A percentile compares a stretch with the other conserved stretches of the same genome.
These are phyloP conservation scores for Microtus montanus DNA, from an alignment of 2,113 vertebrate species.

Conservation along the genomic window DNA sequence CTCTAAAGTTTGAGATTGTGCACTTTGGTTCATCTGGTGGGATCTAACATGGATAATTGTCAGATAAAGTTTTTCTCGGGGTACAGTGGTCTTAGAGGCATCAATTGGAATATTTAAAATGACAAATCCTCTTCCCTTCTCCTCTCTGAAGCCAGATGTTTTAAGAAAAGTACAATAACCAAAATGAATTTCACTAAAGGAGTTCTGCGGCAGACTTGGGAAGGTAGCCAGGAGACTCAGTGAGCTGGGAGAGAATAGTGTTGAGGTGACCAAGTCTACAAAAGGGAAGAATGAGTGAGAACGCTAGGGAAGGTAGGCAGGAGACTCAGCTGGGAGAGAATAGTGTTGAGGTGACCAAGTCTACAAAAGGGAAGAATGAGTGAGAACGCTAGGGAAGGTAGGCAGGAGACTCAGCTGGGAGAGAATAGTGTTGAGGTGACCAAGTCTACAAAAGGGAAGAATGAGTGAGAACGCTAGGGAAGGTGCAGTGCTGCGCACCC, in stretches of 20 bases:
- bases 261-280: background rate
- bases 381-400: too few species aligned
- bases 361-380: too few species aligned
- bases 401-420: background rate
- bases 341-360: too few species aligned
- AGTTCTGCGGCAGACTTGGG: background rate
- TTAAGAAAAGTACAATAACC: slow-evolving; percentile 19
- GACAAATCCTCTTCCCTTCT: background rate
- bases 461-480: background rate
- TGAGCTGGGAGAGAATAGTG: background rate
- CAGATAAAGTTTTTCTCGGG: background rate
- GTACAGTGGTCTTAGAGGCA: background rate
- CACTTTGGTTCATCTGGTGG: background rate
- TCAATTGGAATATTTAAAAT: background rate
- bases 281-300: background rate
- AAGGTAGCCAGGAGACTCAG: background rate
- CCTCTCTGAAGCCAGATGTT: slow-evolving; percentile 9
- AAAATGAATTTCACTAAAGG: background rate
- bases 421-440: background rate
- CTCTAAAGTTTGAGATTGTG: background rate
- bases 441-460: background rate
- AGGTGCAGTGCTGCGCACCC: background rate
- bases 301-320: too few species aligned
- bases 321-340: too few species aligned
- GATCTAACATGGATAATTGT: background rate